These are phyloP conservation scores for Protomyctophum bolini DNA, from an alignment of 2,113 vertebrate genomes.

Conservation along the genomic window DNA sequence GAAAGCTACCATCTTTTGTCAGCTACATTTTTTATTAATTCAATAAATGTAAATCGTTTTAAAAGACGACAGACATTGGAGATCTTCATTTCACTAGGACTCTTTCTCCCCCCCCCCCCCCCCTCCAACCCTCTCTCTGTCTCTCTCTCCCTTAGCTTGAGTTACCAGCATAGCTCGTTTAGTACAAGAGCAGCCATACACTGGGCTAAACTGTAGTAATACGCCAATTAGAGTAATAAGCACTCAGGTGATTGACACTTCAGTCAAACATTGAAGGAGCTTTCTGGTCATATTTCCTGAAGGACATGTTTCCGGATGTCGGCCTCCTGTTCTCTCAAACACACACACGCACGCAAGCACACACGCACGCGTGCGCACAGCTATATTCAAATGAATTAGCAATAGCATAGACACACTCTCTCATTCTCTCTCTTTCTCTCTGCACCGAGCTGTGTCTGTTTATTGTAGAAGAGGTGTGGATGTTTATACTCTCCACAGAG, in stretches of 20 bases:
- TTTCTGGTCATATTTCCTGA: constrained; percentile 48
- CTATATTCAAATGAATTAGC: constrained; percentile 28
- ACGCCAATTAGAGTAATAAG: constrained; percentile 64
- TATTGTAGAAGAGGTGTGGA: constrained; percentile 67
- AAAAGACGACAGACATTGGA: no score
- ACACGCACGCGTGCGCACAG: constrained; percentile 11
- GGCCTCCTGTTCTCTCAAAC: constrained; percentile 22
- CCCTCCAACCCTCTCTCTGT: not conserved
- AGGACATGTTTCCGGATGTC: constrained; percentile 51
- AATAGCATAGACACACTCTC: not conserved
- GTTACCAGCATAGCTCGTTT: constrained; percentile 39
- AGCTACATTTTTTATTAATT: not conserved
- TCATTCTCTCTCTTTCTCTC: constrained; percentile 4
- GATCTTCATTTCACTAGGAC: no score
- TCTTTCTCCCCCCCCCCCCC: no score
- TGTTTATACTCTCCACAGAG: constrained; percentile 55
- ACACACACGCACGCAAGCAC: constrained; percentile 11
- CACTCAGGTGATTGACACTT: constrained; percentile 54
- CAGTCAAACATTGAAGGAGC: constrained; percentile 54
- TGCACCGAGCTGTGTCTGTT: constrained; percentile 51
- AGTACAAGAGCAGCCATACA: constrained; percentile 34
- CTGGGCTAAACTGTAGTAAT: constrained; percentile 56
- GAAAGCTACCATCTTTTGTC: not conserved
- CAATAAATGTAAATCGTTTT: no score
- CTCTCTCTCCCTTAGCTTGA: constrained; percentile 9